Evolutionary conservation across 2,797 vertebrate species (phyloP).

Genomic region (Phoeniculus purpureus): DNA sequence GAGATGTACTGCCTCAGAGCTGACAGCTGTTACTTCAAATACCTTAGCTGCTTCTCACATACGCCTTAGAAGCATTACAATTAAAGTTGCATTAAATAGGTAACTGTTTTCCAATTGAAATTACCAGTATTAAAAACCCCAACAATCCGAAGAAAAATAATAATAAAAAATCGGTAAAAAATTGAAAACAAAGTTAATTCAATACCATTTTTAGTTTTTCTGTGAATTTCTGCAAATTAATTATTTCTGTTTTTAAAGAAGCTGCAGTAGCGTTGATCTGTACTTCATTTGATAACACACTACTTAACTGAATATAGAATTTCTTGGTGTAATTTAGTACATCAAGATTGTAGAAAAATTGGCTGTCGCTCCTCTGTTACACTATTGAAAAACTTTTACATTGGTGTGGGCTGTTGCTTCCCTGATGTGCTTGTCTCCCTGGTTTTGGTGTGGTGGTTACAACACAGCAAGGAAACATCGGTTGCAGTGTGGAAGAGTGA

Average conservation of each 20-base stretch:
- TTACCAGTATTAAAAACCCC: background rate
- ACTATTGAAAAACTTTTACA: background rate
- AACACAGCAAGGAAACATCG: background rate
- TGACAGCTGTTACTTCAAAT: background rate
- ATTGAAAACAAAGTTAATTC: background rate
- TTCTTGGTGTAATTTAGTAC: background rate
- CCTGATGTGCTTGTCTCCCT: accelerated
- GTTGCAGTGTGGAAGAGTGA: accelerated
- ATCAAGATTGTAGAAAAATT: too few species aligned
- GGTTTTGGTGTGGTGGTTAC: background rate
- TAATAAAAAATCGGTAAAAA: background rate
- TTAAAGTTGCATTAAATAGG: background rate
- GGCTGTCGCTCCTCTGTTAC: background rate
- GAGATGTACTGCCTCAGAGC: background rate
- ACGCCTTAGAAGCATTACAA: background rate
- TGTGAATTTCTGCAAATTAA: background rate
- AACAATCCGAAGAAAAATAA: background rate
- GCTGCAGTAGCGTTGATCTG: background rate
- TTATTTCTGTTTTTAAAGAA: background rate
- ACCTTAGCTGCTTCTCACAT: background rate
- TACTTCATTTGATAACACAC: background rate
- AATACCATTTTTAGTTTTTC: background rate
- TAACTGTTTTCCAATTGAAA: background rate
- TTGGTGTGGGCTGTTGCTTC: background rate
- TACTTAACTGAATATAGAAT: background rate